Evolutionary conservation across 2,797 vertebrate species (phyloP).

Genomic region (Hyperoplus immaculatus): DNA sequence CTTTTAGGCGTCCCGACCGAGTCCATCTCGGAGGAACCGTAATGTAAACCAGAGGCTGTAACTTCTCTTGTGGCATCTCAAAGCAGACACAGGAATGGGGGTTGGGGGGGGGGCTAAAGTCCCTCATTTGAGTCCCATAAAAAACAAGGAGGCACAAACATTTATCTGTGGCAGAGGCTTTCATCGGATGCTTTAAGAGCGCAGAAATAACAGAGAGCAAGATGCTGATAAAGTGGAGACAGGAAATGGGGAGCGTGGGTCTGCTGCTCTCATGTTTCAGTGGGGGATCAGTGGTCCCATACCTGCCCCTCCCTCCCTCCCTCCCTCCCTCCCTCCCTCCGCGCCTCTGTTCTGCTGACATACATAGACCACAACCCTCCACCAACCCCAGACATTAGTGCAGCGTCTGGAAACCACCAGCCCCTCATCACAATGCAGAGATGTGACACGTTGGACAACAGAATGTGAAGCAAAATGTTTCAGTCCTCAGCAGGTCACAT

Average conservation of each 20-base stretch:
- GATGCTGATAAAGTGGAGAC: conserved; percentile 86
- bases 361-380: conserved; percentile 76
- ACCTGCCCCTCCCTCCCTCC: conserved; percentile 3
- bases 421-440: conserved; percentile 39
- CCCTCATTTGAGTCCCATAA: conserved; percentile 85
- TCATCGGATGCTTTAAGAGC: conserved; percentile 81
- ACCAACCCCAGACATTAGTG: conserved; percentile 63
- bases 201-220: conserved; percentile 79
- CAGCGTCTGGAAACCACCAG: conserved; percentile 72
- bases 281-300: conserved; percentile 53
- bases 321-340: neutral
- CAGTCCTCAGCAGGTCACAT: conserved; percentile 35
- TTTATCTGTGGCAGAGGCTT: conserved; percentile 84
- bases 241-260: conserved; percentile 82
- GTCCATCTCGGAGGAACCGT: conserved; percentile 71
- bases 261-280: conserved; percentile 81
- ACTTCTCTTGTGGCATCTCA: conserved; percentile 81
- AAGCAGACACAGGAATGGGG: conserved; percentile 77
- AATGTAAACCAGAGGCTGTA: conserved; percentile 86
- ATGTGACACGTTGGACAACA: conserved; percentile 52
- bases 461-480: conserved; percentile 28
- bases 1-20: conserved; percentile 66
- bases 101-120: conserved; percentile 62
- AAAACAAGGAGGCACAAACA: conserved; percentile 84
- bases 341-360: conserved; percentile 75